Evolutionary conservation across 1,140 invertebrate genomes (phyloP), one percentile per base, ranked within the genome.

Genomic region (Drosophila ercepeae): DNA sequence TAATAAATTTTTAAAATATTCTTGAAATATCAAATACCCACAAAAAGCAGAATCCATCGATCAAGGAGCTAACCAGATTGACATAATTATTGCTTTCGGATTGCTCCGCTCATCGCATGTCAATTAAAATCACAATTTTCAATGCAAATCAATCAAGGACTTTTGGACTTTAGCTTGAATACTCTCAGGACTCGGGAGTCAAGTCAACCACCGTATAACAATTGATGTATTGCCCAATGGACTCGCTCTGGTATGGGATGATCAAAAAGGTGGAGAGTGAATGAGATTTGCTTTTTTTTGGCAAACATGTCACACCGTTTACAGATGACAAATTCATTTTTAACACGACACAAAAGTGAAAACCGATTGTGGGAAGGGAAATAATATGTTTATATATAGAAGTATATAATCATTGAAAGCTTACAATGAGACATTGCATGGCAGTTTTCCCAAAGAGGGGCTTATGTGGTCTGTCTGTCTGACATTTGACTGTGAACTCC

Each of bases 271-370:
- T 49, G 57, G 60, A 64, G 71, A 51, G 45, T 48, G 45, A 64
- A 57, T 59, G 50, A 54, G 49, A 72, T 61, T 60, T 61, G 21
- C 18, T 16, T 34, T 61, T 69, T 70, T 74, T 83, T 83, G 72
- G 73, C 84, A 84, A 89, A 84, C 84, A 84, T 84, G 84, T 89
- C 84, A 84, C 59, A 81, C 79, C 78, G 63, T 89, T 89, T 89
- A 89, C 75, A 57, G 78, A 89, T 89, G 86, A 89, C 86, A 89
- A 89, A 89, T 89, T 89, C 86, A 86, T 89, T 89, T 89, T 89
- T 89, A 89, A 89, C 77, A 88, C 65, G 82, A 67, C 49, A 55
- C 79, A 69, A 61, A 70, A 79, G 65, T 84, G 70, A 78, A 78
- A 83, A 53, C 55, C 72, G 57, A 73, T 44, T 16, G 27, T 9